A percentile compares a stretch with the other conserved stretches of the same genome.
Conservation (phyloP, 1,140 invertebrate species). For the Whitmania pigra region DNA sequence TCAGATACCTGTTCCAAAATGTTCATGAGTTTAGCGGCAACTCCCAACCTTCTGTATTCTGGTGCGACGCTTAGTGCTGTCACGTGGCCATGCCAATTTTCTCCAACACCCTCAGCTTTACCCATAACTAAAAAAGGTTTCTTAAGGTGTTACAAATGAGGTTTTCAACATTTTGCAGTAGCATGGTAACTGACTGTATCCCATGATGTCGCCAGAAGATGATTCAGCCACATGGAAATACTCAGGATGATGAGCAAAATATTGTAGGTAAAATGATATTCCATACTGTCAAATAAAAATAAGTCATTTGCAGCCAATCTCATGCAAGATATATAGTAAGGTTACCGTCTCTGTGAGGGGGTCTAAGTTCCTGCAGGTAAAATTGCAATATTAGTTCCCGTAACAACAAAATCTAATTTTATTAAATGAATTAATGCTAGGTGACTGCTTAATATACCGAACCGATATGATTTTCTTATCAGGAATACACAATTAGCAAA, state of each 20-base stretch:
- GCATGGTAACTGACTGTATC: conserved; percentile 71
- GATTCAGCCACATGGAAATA: conserved; percentile 94
- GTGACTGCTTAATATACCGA: not conserved
- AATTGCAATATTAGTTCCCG: conserved; percentile 29
- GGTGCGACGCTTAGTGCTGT: conserved; percentile 93
- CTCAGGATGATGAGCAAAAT: conserved; percentile 96
- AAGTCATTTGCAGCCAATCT: conserved; percentile 9
- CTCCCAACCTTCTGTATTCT: conserved; percentile 73
- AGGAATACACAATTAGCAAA: not conserved
- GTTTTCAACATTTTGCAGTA: conserved; percentile 21
- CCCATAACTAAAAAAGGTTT: conserved; percentile 71
- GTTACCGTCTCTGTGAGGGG: conserved; percentile 84
- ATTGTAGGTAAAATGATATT: conserved; percentile 91
- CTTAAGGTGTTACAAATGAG: not conserved
- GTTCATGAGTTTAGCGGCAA: conserved; percentile 87
- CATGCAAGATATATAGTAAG: conserved; percentile 35
- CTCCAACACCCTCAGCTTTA: conserved; percentile 84
- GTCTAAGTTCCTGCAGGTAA: conserved; percentile 71
- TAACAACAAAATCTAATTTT: not conserved
- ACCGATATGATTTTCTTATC: not conserved
- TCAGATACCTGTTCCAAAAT: conserved; percentile 88
- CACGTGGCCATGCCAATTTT: conserved; percentile 98
- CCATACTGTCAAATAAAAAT: conserved; percentile 59
- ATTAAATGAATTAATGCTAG: conserved; percentile 1
- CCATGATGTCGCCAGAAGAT: conserved; percentile 88